phyloP scores from a whole-genome alignment of 2,113 vertebrate species.

The Pterocles gutturalis region DNA sequence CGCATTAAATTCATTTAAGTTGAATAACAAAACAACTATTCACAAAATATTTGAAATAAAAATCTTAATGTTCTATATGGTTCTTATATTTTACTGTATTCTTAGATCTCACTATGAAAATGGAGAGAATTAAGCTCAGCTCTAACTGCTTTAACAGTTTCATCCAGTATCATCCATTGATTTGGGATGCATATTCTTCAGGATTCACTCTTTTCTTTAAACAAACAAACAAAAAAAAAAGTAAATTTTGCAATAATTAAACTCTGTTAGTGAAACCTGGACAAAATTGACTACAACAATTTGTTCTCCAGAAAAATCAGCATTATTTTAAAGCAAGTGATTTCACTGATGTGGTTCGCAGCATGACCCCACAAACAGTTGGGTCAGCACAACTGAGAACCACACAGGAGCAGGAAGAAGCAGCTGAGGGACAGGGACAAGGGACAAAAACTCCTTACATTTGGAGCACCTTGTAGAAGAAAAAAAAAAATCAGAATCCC shows the following conservation, averaged over 20 bases:
- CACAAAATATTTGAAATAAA: neutral
- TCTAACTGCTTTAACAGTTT: neutral
- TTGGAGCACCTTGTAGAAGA: neutral
- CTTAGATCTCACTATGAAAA: neutral
- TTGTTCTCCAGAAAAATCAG: neutral
- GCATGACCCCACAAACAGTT: neutral
- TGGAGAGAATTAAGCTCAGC: neutral
- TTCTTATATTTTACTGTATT: neutral
- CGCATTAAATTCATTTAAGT: neutral
- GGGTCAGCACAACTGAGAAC: neutral
- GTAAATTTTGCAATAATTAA: neutral
- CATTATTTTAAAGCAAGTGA: neutral
- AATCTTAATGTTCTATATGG: neutral
- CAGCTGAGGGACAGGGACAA: neutral
- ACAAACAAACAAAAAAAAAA: neutral
- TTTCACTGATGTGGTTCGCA: neutral
- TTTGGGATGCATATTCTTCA: neutral
- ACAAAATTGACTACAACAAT: neutral
- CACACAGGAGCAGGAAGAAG: neutral
- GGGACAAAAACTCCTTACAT: neutral
- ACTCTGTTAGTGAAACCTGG: neutral
- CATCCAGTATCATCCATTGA: neutral
- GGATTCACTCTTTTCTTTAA: neutral
- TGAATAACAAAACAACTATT: neutral
- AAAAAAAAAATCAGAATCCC: neutral